Base-by-base conservation (phyloP, 2,797 vertebrate genomes). In the Lerista edwardsae region DNA sequence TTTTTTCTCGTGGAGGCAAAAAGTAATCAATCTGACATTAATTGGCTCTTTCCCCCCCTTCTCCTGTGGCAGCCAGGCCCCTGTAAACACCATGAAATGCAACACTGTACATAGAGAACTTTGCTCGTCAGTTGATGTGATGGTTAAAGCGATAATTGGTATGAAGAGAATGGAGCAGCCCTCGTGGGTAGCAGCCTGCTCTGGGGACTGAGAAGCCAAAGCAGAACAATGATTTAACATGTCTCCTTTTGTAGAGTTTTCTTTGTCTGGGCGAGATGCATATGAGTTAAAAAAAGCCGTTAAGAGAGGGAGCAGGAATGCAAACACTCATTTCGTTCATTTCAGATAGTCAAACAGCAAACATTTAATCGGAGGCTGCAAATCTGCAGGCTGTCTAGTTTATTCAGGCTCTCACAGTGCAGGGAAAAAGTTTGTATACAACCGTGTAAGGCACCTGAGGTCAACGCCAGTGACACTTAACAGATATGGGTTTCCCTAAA, bases 1-100 rank as follows among this genome's bases (percentile, higher is more conserved):
- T 93, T 93, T 93, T 47, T 86, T 93, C 90, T 84, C 86, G 73
- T 88, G 87, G 88, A 78, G 90, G 93, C 88, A 84, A 91, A 91
- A 92, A 91, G 86, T 71, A 77, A 94, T 83, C 91, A 91, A 87
- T 91, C 91, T 90, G 83, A 89, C 90, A 87, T 87, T 94, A 94
- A 94, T 93, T 93, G 87, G 84, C 89, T 92, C 75, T 92, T 75
- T 87, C 86, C 89, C 65, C 75, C 84, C 87, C 83, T 84, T 87
- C 84, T 85, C 75, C 47, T 36, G 86, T 93, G 88, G 88, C 87
- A 90, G 90, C 83, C 82, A 92, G 69, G 47, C 85, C 80, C 51
- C 67, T 91, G 67, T 92, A 85, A 86, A 93, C 85, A 19, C 77
- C 86, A 64, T 36, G 86, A 89, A 89, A 79, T 90, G 88, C 79